Evolutionary conservation across 2,797 vertebrate species (phyloP).

Genomic region (Fratercula arctica): DNA sequence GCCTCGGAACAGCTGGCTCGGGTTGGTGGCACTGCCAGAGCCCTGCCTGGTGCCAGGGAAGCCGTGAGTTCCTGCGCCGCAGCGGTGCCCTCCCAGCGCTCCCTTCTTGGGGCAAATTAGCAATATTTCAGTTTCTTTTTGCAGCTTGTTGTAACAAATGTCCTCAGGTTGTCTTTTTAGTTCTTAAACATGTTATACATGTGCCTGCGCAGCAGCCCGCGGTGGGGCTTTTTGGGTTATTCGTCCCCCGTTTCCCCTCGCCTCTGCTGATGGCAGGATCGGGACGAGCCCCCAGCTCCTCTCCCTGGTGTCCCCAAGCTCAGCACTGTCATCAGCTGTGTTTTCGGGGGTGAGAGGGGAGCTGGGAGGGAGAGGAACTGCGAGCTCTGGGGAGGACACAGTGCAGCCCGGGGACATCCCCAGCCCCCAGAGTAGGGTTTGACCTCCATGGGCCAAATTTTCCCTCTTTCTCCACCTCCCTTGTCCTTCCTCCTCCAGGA

Average conservation of each 20-base stretch:
- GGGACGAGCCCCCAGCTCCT: background rate
- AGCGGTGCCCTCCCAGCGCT: rapidly evolving
- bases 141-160: background rate
- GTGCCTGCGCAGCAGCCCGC: rapidly evolving
- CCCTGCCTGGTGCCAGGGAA: rapidly evolving
- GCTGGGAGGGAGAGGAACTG: background rate
- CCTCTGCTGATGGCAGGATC: background rate
- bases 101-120: background rate
- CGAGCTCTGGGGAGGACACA: background rate
- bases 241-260: background rate
- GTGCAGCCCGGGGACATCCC: background rate
- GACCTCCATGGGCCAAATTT: background rate
- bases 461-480: background rate
- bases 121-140: background rate
- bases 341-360: rapidly evolving
- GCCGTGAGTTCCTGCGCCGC: rapidly evolving
- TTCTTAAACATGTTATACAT: rapidly evolving
- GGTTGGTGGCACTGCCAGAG: rapidly evolving
- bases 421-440: background rate
- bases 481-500: background rate
- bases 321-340: rapidly evolving
- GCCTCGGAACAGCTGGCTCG: background rate
- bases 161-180: background rate
- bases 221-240: background rate
- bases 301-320: background rate